Base-by-base conservation (phyloP, 2,888 invertebrate genomes). In the Dorcus parallelipipedus region DNA sequence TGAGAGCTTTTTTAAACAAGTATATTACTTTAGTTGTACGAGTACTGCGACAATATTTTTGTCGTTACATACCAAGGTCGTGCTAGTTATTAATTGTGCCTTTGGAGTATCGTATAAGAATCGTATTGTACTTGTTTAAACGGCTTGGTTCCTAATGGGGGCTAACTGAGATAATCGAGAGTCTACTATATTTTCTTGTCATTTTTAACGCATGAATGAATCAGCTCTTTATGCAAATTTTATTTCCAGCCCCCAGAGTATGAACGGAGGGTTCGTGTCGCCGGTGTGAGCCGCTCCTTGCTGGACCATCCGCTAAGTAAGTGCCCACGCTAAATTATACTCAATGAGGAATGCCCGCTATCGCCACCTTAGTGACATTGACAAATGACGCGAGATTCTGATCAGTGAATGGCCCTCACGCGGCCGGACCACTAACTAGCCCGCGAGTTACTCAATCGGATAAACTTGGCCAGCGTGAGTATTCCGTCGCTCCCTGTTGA, bases 301-400 rank as follows among this genome's bases (percentile, higher is more conserved):
- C 70, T 71, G 72, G 72, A 71, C 70, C 70, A 63, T 71, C 68
- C 71, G 71, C 70, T 68, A 68, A 66, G 69, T 59, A 58, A 49
- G 55, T 56, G 64, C 69, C 65, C 68, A 69, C 71, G 68, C 69
- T 69, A 65, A 66, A 67, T 67, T 68, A 69, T 68, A 63, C 68
- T 74, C 73, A 77, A 76, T 77, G 76, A 76, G 73, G 75, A 75
- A 78, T 76, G 75, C 74, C 74, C 74, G 74, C 78, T 78, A 78
- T 78, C 78, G 78, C 78, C 78, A 78, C 79, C 78, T 78, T 69
- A 71, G 70, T 84, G 88, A 88, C 88, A 86, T 84, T 88, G 88
- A 88, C 87, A 87, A 88, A 88, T 88, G 87, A 86, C 81, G 79
- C 80, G 79, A 86, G 87, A 88, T 88, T 86, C 83, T 83, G 84